Base-by-base conservation (phyloP, 2,888 invertebrate genomes). In the Nemurella pictetii region DNA sequence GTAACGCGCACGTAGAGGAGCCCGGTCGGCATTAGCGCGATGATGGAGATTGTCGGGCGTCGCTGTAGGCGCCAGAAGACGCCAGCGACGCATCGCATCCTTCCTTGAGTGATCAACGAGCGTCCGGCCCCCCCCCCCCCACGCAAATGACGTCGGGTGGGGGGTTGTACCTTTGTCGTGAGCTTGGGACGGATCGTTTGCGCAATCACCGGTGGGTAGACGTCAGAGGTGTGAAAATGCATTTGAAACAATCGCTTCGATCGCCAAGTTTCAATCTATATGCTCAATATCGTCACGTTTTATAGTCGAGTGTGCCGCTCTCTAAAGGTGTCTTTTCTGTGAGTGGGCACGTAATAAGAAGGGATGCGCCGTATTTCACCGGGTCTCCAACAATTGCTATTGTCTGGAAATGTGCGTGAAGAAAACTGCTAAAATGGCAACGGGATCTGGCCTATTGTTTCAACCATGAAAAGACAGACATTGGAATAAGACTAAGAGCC, bases 391-490 rank as follows among this genome's bases (percentile, higher is more conserved):
- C 55, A 12, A 7, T 55, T 20, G 3, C 55, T 12, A 55, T 55
- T 55, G 55, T 55, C 55, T 55, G 55, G 5, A 35, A 35, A 35
- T 35, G 35, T 35, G 55, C 9, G 55, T 55, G 15, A 20, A 25
- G 75, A 28, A 73, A 75, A 75, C 26, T 9, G 28, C 28, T 12
- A 28, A 29, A 29, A 78, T 28, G 78, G 78, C 28, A 78, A 29
- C 9, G 30, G 2, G 82, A 82, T 20, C 12, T 12, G 55, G 72
- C 30, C 82, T 72, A 55, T 82, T 82, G 82, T 82, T 82, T 82
- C 55, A 27, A 78, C n/a, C 77, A 27, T 82, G 82, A 82, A 82
- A 82, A 82, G 82, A 30, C 78, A 78, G 78, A 78, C 82, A 82
- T 26, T 29, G 78, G n/a, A 78, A 78, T 78, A 55, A 55, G 9